These are phyloP conservation scores for Argyrosomus japonicus DNA, from an alignment of 2,113 vertebrate species.

Conservation along the genomic window DNA sequence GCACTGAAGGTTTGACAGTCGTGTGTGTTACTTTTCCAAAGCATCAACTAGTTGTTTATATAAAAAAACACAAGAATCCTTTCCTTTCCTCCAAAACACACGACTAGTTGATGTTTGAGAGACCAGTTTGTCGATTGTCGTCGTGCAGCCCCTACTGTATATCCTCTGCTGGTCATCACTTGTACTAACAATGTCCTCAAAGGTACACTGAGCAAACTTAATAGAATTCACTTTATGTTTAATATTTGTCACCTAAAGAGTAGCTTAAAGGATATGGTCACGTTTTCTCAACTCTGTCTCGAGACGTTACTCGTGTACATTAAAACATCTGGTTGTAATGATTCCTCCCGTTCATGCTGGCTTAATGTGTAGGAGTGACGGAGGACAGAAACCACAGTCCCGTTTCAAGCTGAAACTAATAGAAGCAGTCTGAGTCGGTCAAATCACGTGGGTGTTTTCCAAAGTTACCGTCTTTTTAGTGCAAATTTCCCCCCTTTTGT, in stretches of 20 bases:
- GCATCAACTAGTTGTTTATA: constrained; percentile 35
- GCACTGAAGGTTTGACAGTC: constrained; percentile 44
- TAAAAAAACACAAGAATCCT: neutral
- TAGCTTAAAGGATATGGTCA: constrained; percentile 32
- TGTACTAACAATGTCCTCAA: constrained; percentile 69
- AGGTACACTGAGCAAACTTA: constrained; percentile 72
- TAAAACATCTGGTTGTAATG: neutral
- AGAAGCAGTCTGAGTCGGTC: neutral
- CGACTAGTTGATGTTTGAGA: constrained; percentile 41
- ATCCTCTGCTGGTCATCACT: constrained; percentile 35
- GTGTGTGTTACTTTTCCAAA: constrained; percentile 7
- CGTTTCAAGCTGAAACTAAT: no score
- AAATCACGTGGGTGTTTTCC: neutral
- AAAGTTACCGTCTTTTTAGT: neutral
- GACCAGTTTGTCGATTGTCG: constrained; percentile 18
- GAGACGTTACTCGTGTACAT: neutral
- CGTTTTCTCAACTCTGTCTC: neutral
- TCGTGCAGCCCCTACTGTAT: constrained; percentile 65
- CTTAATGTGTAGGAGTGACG: neutral
- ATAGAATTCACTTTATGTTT: neutral
- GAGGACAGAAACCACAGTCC: neutral
- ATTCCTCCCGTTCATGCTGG: neutral
- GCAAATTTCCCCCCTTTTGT: neutral
- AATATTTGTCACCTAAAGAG: constrained; percentile 24
- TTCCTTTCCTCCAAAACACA: no score